Conservation (phyloP, 2,888 invertebrate species). For the Hanleya hanleyi region DNA sequence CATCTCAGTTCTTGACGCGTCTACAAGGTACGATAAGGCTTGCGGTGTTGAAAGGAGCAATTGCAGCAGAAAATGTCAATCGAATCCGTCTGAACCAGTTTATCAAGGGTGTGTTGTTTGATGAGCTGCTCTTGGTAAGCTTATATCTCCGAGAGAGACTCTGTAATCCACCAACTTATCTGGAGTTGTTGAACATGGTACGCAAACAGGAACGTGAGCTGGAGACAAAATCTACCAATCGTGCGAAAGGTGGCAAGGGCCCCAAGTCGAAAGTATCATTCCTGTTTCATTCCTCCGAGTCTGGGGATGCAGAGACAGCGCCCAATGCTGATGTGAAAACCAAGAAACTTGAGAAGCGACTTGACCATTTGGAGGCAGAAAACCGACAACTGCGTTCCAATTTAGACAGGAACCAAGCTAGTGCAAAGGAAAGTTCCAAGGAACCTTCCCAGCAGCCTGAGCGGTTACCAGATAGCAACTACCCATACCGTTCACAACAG, state of each 20-base stretch:
- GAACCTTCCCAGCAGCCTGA: too few relatives aligned
- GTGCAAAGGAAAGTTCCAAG: too few relatives aligned
- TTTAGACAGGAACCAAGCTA: not conserved
- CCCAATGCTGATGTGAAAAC: not conserved
- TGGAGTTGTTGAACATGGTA: not conserved
- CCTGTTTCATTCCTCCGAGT: not conserved
- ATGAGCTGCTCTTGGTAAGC: slow-evolving; percentile 1
- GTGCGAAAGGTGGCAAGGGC: not conserved
- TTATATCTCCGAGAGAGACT: not conserved
- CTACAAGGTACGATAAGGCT: not conserved
- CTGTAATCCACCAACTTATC: not conserved
- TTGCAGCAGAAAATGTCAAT: not conserved
- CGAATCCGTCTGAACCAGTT: not conserved
- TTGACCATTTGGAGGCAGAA: not conserved
- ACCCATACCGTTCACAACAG: not conserved
- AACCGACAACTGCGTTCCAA: not conserved
- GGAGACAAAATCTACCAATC: not conserved
- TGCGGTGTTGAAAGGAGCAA: not conserved
- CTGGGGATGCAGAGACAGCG: not conserved
- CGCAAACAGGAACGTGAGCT: not conserved
- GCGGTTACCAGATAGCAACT: not conserved
- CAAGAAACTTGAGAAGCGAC: not conserved
- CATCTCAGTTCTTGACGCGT: not conserved
- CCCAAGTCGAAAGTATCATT: not conserved
- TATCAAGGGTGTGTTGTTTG: not conserved